These are phyloP conservation scores for Strix aluco DNA, from an alignment of 2,113 vertebrate genomes.

Conservation along the genomic window DNA sequence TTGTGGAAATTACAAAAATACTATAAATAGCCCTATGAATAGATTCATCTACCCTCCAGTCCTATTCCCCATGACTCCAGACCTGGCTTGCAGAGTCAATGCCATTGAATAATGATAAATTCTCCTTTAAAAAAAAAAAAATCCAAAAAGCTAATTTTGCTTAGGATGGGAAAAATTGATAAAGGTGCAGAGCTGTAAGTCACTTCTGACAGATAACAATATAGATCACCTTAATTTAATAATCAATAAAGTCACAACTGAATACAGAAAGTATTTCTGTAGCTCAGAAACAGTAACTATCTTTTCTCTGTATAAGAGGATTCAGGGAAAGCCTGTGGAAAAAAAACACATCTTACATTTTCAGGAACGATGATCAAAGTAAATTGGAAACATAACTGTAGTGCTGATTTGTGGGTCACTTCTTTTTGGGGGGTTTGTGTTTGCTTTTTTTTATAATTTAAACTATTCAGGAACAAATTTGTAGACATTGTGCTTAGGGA, in stretches of 20 bases:
- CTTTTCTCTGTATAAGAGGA: not conserved
- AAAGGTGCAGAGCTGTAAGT: not conserved
- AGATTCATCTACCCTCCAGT: not conserved
- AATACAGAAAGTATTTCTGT: not conserved
- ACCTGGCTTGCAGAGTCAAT: not conserved
- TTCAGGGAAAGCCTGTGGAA: not conserved
- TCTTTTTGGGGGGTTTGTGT: rapidly evolving
- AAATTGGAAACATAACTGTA: not conserved
- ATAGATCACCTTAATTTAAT: not conserved
- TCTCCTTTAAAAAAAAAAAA: not conserved
- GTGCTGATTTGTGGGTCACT: not conserved
- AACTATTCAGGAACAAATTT: not conserved
- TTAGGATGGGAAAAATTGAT: not conserved
- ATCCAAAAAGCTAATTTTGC: not conserved
- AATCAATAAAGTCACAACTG: not conserved
- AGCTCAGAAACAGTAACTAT: not conserved
- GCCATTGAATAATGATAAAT: not conserved
- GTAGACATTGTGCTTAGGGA: not conserved
- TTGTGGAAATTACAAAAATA: not conserved
- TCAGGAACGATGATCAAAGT: not conserved
- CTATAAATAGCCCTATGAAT: not conserved
- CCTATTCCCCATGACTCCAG: not conserved
- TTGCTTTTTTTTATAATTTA: not conserved
- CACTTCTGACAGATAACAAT: not conserved
- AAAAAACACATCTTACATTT: not conserved